Base-by-base conservation (phyloP, 2,797 vertebrate species). In the Carapus acus region DNA sequence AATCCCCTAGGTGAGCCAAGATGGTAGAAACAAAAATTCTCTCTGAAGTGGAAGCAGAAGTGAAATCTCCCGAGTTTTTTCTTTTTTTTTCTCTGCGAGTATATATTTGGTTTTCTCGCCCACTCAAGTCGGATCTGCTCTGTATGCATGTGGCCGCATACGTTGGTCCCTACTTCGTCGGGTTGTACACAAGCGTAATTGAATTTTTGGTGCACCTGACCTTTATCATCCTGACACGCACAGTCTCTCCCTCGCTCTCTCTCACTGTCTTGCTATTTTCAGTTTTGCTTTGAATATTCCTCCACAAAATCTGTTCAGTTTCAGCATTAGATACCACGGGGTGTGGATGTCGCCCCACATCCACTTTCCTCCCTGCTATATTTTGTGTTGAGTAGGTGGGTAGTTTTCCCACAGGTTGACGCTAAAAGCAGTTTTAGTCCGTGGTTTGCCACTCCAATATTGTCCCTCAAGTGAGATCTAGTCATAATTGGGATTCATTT, bases 141-240 rank as follows among this genome's bases (percentile, higher is more conserved):
- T 21, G 62, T 55, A 46, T 68, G 49, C 50, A 18, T 52, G 37
- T 56, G 61, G 62, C 71, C 78, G 54, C 62, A 75, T 45, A 62
- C 14, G 65, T 51, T 49, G 20, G 54, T 65, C 53, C 29, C 34
- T n/a, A 59, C 56, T 74, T 74, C 49, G 4, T 67, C 62, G 58
- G 69, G 62, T 58, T 66, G 55, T 71, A 54, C 65, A 57, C 21
- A 24, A 44, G 49, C 69, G 65, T 71, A 77, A 71, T 75, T 81
- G 71, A 79, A 76, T 73, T 49, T 52, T 41, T 54, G 64, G 57
- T 71, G 67, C 42, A 54, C 66, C 34, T 79, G 76, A 82, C 72
- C 77, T 80, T 77, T 73, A 48, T 49, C 58, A 49, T 70, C 5
- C 5, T 5, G 24, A 27, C 9, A 27, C n/a, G n/a, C n/a, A n/a